Evolutionary conservation across 2,113 vertebrate species (phyloP).

Genomic region (Salvelinus alpinus): DNA sequence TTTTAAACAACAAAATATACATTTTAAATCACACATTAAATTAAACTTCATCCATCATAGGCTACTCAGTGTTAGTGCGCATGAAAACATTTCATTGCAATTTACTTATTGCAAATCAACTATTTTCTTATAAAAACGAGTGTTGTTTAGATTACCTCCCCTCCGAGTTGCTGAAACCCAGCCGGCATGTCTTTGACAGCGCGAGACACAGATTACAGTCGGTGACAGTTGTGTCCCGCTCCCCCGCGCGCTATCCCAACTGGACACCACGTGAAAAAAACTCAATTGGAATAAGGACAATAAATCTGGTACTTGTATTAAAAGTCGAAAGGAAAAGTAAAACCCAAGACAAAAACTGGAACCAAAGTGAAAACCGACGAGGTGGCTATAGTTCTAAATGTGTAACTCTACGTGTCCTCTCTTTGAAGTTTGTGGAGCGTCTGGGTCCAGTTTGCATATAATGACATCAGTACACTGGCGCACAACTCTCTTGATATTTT

Average conservation of each 20-base stretch:
- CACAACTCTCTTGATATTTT: slow-evolving; percentile 11
- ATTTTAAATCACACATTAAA: too few relatives aligned
- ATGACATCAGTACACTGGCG: slow-evolving; percentile 32
- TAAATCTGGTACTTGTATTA: not conserved
- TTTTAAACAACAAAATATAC: too few relatives aligned
- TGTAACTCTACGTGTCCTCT: slow-evolving; percentile 17
- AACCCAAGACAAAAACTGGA: slow-evolving; percentile 25
- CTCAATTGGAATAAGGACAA: slow-evolving; percentile 27
- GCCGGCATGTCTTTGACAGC: slow-evolving; percentile 70
- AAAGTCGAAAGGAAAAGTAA: not conserved
- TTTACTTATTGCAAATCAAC: too few relatives aligned
- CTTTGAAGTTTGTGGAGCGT: slow-evolving; percentile 44
- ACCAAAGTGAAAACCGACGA: too few relatives aligned
- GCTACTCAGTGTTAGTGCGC: too few relatives aligned
- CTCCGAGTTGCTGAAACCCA: slow-evolving; percentile 78
- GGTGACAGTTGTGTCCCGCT: slow-evolving; percentile 40
- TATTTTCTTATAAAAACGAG: too few relatives aligned
- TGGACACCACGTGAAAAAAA: slow-evolving; percentile 34
- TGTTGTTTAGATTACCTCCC: slow-evolving; percentile 62
- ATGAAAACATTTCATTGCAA: too few relatives aligned
- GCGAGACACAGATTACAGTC: slow-evolving; percentile 34
- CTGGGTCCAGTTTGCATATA: slow-evolving; percentile 29
- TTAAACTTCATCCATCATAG: too few relatives aligned
- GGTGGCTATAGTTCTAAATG: slow-evolving; percentile 14
- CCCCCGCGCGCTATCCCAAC: slow-evolving; percentile 27